These are phyloP conservation scores for Colossoma macropomum DNA, from an alignment of 2,113 vertebrate genomes.

Conservation along the genomic window DNA sequence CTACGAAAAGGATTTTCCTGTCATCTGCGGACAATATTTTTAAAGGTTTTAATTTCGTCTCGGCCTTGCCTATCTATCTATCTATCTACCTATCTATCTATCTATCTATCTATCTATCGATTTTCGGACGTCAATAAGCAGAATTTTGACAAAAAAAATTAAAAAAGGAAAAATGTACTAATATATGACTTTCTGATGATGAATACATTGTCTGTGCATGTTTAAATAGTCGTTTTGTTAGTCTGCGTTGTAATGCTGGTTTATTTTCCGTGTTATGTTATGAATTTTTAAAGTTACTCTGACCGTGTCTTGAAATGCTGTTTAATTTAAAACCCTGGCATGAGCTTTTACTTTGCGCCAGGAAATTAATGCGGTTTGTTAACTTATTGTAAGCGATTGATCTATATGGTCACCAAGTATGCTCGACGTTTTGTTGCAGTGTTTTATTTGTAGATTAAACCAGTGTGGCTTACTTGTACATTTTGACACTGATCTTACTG, in stretches of 20 bases:
- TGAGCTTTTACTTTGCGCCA: not conserved
- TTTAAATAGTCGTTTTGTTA: not conserved
- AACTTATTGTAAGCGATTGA: not conserved
- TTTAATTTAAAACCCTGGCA: too few species aligned
- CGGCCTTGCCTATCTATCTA: not conserved
- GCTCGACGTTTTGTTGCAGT: not conserved
- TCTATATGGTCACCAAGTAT: not conserved
- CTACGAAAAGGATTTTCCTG: not conserved
- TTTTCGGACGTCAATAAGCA: too few species aligned
- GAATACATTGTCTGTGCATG: not conserved
- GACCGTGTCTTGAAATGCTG: not conserved
- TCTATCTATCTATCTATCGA: constrained; percentile 42
- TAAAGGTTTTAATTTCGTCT: not conserved
- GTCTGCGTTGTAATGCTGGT: not conserved
- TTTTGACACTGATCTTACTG: not conserved
- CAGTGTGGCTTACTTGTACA: not conserved
- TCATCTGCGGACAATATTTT: constrained; percentile 11
- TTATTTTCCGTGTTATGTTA: constrained; percentile 3
- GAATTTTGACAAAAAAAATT: too few species aligned
- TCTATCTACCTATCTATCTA: constrained; percentile 30
- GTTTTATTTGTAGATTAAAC: not conserved
- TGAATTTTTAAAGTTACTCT: not conserved
- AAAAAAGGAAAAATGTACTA: too few species aligned
- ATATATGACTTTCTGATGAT: not conserved
- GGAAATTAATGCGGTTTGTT: not conserved